Percentiles rank a stretch among this genome's conserved stretches.
phyloP scores from a whole-genome alignment of 2,797 vertebrate species.

The Luscinia megarhynchos region DNA sequence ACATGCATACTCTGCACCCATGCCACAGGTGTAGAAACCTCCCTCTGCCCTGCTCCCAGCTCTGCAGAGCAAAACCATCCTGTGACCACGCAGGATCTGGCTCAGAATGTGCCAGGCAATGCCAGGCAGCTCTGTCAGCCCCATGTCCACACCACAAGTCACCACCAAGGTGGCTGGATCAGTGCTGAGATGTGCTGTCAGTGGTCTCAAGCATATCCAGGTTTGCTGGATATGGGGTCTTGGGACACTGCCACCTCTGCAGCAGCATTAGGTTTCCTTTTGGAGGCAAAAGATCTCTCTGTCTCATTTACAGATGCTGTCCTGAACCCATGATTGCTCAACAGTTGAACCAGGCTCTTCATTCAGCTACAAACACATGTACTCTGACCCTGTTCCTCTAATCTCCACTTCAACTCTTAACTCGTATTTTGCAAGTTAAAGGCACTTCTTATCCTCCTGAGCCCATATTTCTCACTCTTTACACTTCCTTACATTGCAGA shows the following conservation, averaged over 20 bases:
- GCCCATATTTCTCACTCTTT: not conserved
- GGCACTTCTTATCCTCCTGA: not conserved
- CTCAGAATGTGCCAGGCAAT: not conserved
- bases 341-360: not conserved
- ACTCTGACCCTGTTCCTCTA: not conserved
- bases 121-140: not conserved
- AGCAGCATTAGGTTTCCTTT: not conserved
- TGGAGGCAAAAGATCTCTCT: not conserved
- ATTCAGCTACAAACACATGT: not conserved
- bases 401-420: not conserved
- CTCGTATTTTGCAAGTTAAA: not conserved
- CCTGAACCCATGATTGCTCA: not conserved
- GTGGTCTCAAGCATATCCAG: not conserved
- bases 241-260: not conserved
- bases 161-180: not conserved
- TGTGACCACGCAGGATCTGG: accelerated
- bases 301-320: not conserved
- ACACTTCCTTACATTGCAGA: not conserved
- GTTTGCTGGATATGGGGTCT: not conserved
- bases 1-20: too few species aligned
- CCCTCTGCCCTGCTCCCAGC: not conserved
- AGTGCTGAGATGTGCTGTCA: not conserved
- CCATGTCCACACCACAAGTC: not conserved
- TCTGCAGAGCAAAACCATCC: not conserved
- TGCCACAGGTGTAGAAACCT: not conserved